Base-by-base conservation (phyloP, 1,140 invertebrate genomes). In the Caerostris extrusa region DNA sequence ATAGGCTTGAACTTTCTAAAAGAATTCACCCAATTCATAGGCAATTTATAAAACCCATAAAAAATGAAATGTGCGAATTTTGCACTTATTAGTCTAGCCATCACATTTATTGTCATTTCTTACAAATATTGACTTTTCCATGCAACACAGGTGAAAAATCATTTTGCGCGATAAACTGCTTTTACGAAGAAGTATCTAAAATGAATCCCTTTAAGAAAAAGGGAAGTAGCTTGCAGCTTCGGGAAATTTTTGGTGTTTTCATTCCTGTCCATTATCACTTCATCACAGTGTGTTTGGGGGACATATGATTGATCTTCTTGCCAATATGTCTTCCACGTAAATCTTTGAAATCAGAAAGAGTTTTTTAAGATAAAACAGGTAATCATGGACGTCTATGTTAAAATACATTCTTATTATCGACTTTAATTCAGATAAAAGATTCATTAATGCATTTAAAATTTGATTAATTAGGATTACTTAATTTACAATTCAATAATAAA, bases 231-330 rank as follows among this genome's bases (percentile, higher is more conserved):
- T 57, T 19, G 57, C 14, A 17, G 53, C 82, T 58, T 56, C n/a
- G 17, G 56, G 71, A 19, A 57, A 83, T 83, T 83, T 83, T 57
- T 58, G 82, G 82, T n/a, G 82, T n/a, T 83, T 83, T 83, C 53
- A 83, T 83, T 83, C 82, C 55, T 57, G 82, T 83, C 56, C 56
- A 83, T 83, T 83, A 83, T 83, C 56, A n/a, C 82, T 83, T 58
- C 55, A 83, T 83, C 55, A 56, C 56, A 58, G 56, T 83, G 14
- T 83, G 55, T 56, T 83, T 34, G 82, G 82, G n/a, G 17, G 81
- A 83, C 53, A 83, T 53, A 83, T 83, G 81, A 83, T 83, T 57
- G 81, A 58, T 83, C 82, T 57, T 58, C 82, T 83, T 83, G 55
- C 56, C 82, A 83, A 83, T 83, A 57, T 58, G 53, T 83, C 82